A percentile compares a stretch with the other conserved stretches of the same genome.
These are phyloP conservation scores for Chunga burmeisteri DNA, from an alignment of 2,113 vertebrate genomes.

Conservation along the genomic window DNA sequence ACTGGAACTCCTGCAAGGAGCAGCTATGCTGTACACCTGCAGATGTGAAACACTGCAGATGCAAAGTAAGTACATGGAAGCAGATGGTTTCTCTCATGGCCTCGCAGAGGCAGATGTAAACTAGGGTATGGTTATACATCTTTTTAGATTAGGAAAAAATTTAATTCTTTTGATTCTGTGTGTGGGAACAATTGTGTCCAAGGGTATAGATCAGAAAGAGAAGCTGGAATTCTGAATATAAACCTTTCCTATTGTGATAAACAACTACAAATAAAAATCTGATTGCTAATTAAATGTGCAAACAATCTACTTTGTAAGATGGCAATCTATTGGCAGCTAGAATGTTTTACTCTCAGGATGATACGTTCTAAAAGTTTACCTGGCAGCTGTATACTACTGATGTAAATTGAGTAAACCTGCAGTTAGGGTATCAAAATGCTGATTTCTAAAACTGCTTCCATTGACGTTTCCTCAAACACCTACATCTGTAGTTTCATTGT, in stretches of 20 bases:
- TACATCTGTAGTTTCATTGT: neutral
- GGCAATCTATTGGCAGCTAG: neutral
- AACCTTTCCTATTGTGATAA: neutral
- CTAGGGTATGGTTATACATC: neutral
- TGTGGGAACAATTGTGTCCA: neutral
- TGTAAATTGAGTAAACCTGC: neutral
- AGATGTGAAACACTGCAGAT: conserved; percentile 54
- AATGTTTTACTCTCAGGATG: neutral
- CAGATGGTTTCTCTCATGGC: conserved; percentile 9
- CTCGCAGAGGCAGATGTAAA: neutral
- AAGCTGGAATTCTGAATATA: neutral
- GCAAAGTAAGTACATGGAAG: conserved; percentile 7
- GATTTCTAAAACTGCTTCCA: neutral
- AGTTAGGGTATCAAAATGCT: neutral
- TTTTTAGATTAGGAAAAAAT: neutral
- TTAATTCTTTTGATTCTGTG: neutral
- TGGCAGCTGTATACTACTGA: neutral
- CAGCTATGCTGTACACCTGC: conserved; percentile 34
- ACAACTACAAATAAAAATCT: neutral
- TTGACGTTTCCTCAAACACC: neutral
- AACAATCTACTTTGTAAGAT: neutral
- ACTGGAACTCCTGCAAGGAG: neutral
- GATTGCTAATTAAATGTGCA: neutral
- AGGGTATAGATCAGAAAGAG: neutral
- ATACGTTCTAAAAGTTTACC: neutral